Evolutionary conservation across 2,888 invertebrate species (phyloP).

Genomic region (Boloria selene): DNA sequence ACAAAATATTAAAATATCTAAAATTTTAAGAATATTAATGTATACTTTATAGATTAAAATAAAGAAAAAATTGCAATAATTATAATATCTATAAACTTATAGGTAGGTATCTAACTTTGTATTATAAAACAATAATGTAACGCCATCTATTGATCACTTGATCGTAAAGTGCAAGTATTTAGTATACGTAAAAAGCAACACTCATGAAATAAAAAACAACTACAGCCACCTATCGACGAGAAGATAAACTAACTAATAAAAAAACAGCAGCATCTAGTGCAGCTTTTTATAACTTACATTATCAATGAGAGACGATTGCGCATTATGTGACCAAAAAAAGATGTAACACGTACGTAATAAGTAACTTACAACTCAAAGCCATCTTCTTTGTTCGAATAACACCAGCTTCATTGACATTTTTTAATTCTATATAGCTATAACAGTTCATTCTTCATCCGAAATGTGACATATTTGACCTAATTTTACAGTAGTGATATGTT

Average conservation of each 20-base stretch:
- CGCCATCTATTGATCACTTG: too few species aligned
- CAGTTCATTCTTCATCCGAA: slow-evolving; percentile 50
- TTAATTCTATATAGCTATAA: slow-evolving; percentile 45
- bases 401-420: slow-evolving; percentile 58
- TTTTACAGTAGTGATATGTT: slow-evolving; percentile 37
- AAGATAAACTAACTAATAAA: not conserved
- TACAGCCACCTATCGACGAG: not conserved
- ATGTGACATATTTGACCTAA: slow-evolving; percentile 63
- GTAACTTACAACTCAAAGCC: not conserved
- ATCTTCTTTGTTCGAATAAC: slow-evolving; percentile 25
- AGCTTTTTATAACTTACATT: not conserved
- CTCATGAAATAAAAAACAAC: not conserved
- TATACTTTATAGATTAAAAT: too few species aligned
- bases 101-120: too few species aligned
- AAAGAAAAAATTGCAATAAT: too few species aligned
- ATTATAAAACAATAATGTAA: too few species aligned
- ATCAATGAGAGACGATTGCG: not conserved
- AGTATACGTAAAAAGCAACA: too few species aligned
- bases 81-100: too few species aligned
- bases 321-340: slow-evolving; percentile 10
- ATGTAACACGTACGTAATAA: not conserved
- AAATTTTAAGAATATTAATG: too few species aligned
- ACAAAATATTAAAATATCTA: too few species aligned
- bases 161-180: too few species aligned
- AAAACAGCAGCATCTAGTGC: not conserved